Evolutionary conservation across 2,113 vertebrate species (phyloP), one percentile per base, ranked within the genome.

Genomic region (Thunnus maccoyii): DNA sequence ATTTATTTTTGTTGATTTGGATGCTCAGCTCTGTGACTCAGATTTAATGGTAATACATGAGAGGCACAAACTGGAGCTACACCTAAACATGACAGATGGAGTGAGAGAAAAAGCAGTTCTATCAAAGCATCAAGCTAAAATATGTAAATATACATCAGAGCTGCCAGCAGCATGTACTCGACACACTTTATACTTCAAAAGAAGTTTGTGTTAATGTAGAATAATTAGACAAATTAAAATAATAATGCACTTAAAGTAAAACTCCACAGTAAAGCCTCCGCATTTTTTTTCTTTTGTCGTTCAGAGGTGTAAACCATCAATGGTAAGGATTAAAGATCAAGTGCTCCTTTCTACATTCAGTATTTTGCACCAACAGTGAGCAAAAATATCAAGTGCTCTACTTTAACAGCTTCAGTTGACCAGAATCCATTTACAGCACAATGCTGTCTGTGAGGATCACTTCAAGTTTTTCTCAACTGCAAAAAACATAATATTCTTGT

Each of bases 81-180:
- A 0, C 22, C 13, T 51, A 15, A 18, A 56, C 6, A 18, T 47
- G 22, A 8, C 16, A 4, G 10, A 32, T 20, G 44, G 32, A 41
- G 6, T 41, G 36, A 41, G 36, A 41, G 36, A 9, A 41, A 41
- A 67, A 47, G 18, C 25, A 17, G 41, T 62, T 67, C 20, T 30
- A 30, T 22, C 48, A 41, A 41, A 12, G 10, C 30, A 36, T 61
- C 16, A 76, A 72, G 71, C 30, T 16, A 41, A 51, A 51, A 22
- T 70, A 20, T 22, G 20, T 36, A 36, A 32, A 54, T n/a, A 30
- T 20, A 41, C 64, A 13, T 7, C 6, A 50, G 22, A 82, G 54
- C 55, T 56, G 10, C 63, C 58, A 66, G 60, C 65, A 71, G 74
- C 74, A 66, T 30, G n/a, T 46, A 5, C n/a, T 69, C n/a, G 15